phyloP scores from a whole-genome alignment of 2,797 vertebrate species.

The Odontamblyopus lacepedii region DNA sequence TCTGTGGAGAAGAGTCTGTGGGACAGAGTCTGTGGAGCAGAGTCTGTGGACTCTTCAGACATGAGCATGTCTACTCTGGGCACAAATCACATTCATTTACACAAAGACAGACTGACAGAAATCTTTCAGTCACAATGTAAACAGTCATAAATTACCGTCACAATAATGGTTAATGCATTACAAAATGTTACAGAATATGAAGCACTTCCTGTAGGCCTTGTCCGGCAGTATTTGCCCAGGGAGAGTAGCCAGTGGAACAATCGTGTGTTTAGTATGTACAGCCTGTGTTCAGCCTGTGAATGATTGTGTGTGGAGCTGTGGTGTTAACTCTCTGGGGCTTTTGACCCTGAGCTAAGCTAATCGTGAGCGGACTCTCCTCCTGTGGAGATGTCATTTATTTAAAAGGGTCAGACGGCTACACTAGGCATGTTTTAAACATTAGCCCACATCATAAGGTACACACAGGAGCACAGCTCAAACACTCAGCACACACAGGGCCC shows the following conservation, averaged over 20 bases:
- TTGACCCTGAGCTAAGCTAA: slow-evolving; percentile 52
- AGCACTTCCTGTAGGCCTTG: too few relatives aligned
- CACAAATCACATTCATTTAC: too few relatives aligned
- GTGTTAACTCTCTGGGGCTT: slow-evolving; percentile 30
- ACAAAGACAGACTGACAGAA: too few relatives aligned
- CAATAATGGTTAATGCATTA: too few relatives aligned
- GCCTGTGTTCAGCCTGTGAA: slow-evolving; percentile 10
- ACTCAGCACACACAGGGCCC: slow-evolving; percentile 34
- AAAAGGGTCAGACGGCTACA: slow-evolving; percentile 61
- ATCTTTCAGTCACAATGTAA: too few relatives aligned
- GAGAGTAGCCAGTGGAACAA: slow-evolving; percentile 5
- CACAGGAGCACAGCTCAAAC: slow-evolving; percentile 49
- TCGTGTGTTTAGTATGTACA: slow-evolving; percentile 7
- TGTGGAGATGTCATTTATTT: slow-evolving; percentile 64
- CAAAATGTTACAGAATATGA: too few relatives aligned
- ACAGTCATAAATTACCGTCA: too few relatives aligned
- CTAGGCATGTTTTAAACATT: slow-evolving; percentile 74
- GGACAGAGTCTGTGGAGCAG: too few relatives aligned
- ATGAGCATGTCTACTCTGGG: too few relatives aligned
- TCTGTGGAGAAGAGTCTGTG: too few relatives aligned
- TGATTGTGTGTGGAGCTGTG: slow-evolving; percentile 11
- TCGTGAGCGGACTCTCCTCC: slow-evolving; percentile 49
- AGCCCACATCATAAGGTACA: slow-evolving; percentile 59
- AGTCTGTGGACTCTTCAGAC: too few relatives aligned
- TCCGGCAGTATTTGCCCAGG: too few relatives aligned